Evolutionary conservation across 2,888 invertebrate genomes (phyloP), one percentile per base, ranked within the genome.

Genomic region (Neoascia interrupta): DNA sequence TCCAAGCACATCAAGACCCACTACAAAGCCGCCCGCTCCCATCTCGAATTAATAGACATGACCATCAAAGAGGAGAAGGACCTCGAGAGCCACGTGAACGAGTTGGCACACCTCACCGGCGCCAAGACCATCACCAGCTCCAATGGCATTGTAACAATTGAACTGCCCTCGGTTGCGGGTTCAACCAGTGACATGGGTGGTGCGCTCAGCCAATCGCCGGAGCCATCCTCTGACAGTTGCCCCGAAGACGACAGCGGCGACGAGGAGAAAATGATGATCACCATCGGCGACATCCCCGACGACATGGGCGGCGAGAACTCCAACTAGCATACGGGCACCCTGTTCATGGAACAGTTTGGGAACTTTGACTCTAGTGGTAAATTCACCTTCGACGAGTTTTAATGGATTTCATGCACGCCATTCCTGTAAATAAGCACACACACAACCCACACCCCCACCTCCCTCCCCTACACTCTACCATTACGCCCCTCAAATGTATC

Each of bases 1-100:
- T 96, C 96, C 8, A 97, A 97, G 86, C 97, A 97, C 88, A 94
- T 96, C 80, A 94, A 95, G 84, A 97, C 96, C 56, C 97, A 97
- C 88, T 94, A 92, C 81, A 94, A 94, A 86, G 91, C 92, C 76
- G 28, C 66, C 16, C 86, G 87, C 8, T 83, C 86, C 0, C 84
- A 85, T 2, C 73, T 86, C 8, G 87, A 88, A 6, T 51, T 85
- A 1, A 84, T 86, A 45, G 87, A 87, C 18, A 64, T 85, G 6
- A 85, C 84, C 54, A 86, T 86, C 23, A 86, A 86, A 61, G 86
- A 85, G 53, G 87, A 87, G 51, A 63, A 82, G 18, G 76, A 81
- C 15, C 47, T 61, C 16, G 72, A 81, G 28, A 54, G 70, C 6
- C 64, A 64, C 3, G 41, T 56, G 18, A 5, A 36, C 18, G 74